Percentiles rank a stretch among this genome's conserved stretches.
phyloP scores from a whole-genome alignment of 2,797 vertebrate genomes.

The Dryobates pubescens region DNA sequence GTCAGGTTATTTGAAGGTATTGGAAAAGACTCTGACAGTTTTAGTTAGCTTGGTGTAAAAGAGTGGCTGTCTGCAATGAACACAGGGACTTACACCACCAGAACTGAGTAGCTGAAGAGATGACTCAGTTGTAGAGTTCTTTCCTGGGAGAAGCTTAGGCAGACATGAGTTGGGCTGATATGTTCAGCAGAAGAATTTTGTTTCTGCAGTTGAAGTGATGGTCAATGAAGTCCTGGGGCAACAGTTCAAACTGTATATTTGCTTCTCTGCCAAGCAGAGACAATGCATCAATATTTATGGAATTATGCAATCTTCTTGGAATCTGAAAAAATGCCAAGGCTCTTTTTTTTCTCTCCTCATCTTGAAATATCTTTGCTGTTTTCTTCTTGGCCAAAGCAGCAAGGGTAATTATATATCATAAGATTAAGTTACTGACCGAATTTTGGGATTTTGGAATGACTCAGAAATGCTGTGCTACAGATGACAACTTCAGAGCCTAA shows the following conservation, averaged over 20 bases:
- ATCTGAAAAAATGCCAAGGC: slow-evolving; percentile 33
- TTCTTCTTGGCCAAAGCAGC: slow-evolving; percentile 28
- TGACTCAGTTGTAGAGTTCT: neutral
- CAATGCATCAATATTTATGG: slow-evolving; percentile 61
- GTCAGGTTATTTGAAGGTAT: neutral
- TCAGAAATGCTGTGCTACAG: neutral
- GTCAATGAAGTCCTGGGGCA: slow-evolving; percentile 61
- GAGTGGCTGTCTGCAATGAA: neutral
- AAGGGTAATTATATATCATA: slow-evolving; percentile 17
- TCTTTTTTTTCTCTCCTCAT: slow-evolving; percentile 10
- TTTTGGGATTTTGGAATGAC: slow-evolving; percentile 22
- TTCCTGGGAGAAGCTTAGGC: neutral
- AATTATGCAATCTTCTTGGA: slow-evolving; percentile 46
- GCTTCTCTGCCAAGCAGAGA: slow-evolving; percentile 48
- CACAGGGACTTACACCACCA: neutral
- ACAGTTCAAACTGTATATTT: slow-evolving; percentile 38
- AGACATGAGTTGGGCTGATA: neutral
- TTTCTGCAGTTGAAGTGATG: slow-evolving; percentile 47
- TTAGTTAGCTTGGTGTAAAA: neutral
- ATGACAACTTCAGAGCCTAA: neutral
- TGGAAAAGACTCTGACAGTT: neutral
- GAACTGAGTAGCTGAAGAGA: neutral
- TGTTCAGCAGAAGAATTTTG: slow-evolving; percentile 20
- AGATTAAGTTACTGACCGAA: neutral
- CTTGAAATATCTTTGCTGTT: slow-evolving; percentile 49